Base-by-base conservation (phyloP, 2,888 invertebrate species). In the Cynaeus angustus region DNA sequence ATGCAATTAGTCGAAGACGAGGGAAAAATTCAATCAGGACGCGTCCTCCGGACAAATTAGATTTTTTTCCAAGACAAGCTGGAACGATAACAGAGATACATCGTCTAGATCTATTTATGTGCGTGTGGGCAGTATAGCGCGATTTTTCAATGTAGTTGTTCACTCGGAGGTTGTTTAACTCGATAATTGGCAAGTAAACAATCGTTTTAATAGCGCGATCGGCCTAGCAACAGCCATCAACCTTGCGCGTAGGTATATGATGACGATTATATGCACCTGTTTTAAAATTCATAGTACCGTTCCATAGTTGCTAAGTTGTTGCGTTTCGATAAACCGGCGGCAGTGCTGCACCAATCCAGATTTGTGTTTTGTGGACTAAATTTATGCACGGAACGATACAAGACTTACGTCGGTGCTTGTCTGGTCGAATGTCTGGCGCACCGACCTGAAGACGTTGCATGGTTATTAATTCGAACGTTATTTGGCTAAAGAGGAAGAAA, bases 151-250 rank as follows among this genome's bases (percentile, higher is more conserved):
- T 41, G 45, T 33, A 45, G 50, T 37, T 48, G 46, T 37, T 48
- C 50, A 38, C 10, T 16, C n/a, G 21, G 50, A 68, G 68, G 68
- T 68, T 68, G 30, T 68, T 66, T 70, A 67, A 62, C 67, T 70
- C 67, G 62, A 43, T 70, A 70, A 70, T 70, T 70, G 70, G 66
- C 70, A 70, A 70, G 67, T 70, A 67, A 70, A 70, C 70, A 70
- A 67, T 56, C 50, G 62, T 52, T 67, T 56, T 70, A 70, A 67
- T 67, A 67, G 53, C 48, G 46, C 48, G 28, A 41, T 37, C 56
- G 56, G 70, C 70, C 50, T 70, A 70, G 70, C 67, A 70, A 70
- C 70, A 70, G 55, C 45, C 66, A 66, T 66, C 69, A 70, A 66
- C 70, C 70, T 70, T 70, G 70, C 46, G 41, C 30, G 43, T 52